phyloP scores from a whole-genome alignment of 2,113 vertebrate species.

The Salminus brasiliensis region DNA sequence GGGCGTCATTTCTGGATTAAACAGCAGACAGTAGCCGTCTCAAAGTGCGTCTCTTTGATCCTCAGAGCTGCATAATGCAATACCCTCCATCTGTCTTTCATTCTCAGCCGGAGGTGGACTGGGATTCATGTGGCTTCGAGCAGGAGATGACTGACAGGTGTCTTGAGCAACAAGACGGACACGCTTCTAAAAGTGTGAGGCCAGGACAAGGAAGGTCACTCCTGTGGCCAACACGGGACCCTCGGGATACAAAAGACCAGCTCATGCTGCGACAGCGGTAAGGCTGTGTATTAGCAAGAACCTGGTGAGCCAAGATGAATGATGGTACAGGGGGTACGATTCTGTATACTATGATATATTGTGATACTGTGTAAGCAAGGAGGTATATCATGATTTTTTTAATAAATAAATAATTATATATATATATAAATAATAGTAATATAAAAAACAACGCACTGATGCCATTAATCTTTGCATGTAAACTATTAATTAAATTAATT shows the following conservation, averaged over 20 bases:
- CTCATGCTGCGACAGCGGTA: not conserved
- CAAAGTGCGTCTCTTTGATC: not conserved
- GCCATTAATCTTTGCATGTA: too few species aligned
- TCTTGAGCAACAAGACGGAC: conserved; percentile 16
- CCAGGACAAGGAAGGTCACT: conserved; percentile 26
- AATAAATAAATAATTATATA: too few species aligned
- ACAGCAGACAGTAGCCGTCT: not conserved
- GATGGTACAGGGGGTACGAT: too few species aligned
- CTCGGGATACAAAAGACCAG: not conserved
- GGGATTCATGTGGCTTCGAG: not conserved
- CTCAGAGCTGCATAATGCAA: not conserved
- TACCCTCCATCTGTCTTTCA: not conserved
- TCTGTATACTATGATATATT: too few species aligned
- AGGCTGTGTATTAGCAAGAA: not conserved
- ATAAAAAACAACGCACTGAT: too few species aligned
- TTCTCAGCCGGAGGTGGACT: not conserved
- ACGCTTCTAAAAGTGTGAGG: not conserved
- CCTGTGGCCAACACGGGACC: not conserved
- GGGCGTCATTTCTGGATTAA: not conserved
- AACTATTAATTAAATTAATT: too few species aligned
- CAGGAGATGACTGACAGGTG: conserved; percentile 20
- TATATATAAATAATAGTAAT: too few species aligned
- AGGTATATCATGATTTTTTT: too few species aligned
- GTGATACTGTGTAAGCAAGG: too few species aligned
- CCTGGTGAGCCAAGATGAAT: not conserved